phyloP scores from a whole-genome alignment of 1,140 invertebrate genomes.

The Pseudoatta argentina region DNA sequence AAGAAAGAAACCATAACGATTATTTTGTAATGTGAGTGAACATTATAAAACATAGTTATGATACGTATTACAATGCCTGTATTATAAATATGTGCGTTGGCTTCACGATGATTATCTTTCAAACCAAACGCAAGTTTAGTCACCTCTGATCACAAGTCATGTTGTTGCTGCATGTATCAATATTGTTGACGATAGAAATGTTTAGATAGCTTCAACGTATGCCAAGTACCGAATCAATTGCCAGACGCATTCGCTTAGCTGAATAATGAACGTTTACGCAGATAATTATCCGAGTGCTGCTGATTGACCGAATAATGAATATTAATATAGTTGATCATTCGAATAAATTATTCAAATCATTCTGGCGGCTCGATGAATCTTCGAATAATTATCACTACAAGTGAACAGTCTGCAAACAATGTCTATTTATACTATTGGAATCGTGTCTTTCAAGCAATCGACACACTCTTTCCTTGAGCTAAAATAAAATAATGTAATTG shows the following conservation, averaged over 20 bases:
- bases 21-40: background rate
- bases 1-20: background rate
- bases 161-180: conserved; percentile 32
- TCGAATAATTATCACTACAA: conserved; percentile 62
- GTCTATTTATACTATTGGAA: background rate
- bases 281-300: conserved; percentile 70
- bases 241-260: conserved; percentile 36
- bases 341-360: conserved; percentile 72
- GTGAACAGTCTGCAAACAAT: background rate
- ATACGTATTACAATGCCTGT: background rate
- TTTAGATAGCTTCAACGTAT: conserved; percentile 43
- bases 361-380: conserved; percentile 52
- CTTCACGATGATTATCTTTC: conserved; percentile 31
- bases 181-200: conserved; percentile 50
- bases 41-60: background rate
- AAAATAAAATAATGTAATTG: background rate
- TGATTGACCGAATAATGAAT: conserved; percentile 73
- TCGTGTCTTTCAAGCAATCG: background rate
- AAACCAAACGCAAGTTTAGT: conserved; percentile 44
- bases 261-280: conserved; percentile 73
- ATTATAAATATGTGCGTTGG: background rate
- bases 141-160: conserved; percentile 54
- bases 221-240: conserved; percentile 63
- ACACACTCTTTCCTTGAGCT: background rate
- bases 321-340: conserved; percentile 69